These are phyloP conservation scores for Capreolus pygargus DNA, from an alignment of 2,113 vertebrate species.

Conservation along the genomic window DNA sequence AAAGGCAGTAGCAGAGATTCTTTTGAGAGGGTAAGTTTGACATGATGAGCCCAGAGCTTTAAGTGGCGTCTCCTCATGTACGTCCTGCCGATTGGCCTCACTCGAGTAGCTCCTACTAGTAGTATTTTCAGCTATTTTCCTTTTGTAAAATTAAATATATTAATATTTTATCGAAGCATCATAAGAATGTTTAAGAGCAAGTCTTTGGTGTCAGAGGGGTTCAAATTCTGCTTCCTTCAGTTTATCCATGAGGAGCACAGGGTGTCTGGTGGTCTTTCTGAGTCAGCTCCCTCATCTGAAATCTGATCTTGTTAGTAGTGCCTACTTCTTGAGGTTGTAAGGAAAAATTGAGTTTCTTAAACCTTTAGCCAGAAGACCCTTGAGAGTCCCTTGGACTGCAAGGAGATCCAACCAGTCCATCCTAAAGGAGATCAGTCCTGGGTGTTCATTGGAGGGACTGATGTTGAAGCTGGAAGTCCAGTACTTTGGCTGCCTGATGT, in stretches of 20 bases:
- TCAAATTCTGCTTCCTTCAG: not conserved
- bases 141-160: not conserved
- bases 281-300: not conserved
- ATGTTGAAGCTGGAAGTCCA: no score
- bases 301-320: not conserved
- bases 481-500: no score
- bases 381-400: no score
- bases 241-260: not conserved
- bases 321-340: not conserved
- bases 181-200: not conserved
- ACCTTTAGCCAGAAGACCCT: not conserved
- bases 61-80: not conserved
- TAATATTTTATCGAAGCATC: not conserved
- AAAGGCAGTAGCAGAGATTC: not conserved
- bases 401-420: no score
- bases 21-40: not conserved
- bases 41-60: rapidly evolving
- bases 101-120: not conserved
- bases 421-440: no score
- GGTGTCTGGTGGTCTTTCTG: not conserved
- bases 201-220: not conserved
- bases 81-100: not conserved
- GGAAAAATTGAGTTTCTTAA: not conserved
- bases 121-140: not conserved
- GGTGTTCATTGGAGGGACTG: no score